Evolutionary conservation across 2,888 invertebrate species (phyloP), one percentile per base, ranked within the genome.

Genomic region (Marasmarcha lunaedactyla): DNA sequence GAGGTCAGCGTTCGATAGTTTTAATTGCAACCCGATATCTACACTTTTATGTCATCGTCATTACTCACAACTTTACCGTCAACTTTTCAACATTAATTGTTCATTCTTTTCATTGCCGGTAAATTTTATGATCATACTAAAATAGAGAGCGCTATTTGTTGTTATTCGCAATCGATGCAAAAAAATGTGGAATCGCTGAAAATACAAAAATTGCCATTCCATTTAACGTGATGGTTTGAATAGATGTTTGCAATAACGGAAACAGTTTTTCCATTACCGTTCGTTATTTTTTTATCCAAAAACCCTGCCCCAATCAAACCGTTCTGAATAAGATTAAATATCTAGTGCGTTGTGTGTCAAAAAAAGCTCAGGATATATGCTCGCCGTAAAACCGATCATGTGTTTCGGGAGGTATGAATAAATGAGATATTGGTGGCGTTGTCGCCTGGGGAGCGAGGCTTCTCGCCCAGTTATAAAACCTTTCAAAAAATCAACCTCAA

Each of bases 1-100:
- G 69, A 73, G 63, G 20, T 20, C 59, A 52, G 56, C 62, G 66
- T 55, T 61, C 59, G 63, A 71, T 67, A 72, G 67, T 74, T 78
- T 78, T 78, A 79, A 79, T 79, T 83, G 79, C 73, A 77, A 78
- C 62, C 62, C 71, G 72, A 79, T 77, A 79, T 73, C 71, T 66
- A 54, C 57, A 57, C 54, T 60, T 57, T 50, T 57, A 51, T 55
- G 54, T 54, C 52, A 53, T 50, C 51, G 33, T 43, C 43, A 43
- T 44, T 37, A 35, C 36, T 35, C 37, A 40, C 20, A 30, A 30
- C 30, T 30, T 3, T 11, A 30, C 11, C 30, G 3, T 30, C 30
- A 30, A 30, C 30, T 9, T 11, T 30, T 11, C 30, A 11, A 30
- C 30, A 11, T 30, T 30, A 9, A 30, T n/a, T 11, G 30, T 10